Conservation (phyloP, 2,888 invertebrate genomes). For the Agrochola macilenta region DNA sequence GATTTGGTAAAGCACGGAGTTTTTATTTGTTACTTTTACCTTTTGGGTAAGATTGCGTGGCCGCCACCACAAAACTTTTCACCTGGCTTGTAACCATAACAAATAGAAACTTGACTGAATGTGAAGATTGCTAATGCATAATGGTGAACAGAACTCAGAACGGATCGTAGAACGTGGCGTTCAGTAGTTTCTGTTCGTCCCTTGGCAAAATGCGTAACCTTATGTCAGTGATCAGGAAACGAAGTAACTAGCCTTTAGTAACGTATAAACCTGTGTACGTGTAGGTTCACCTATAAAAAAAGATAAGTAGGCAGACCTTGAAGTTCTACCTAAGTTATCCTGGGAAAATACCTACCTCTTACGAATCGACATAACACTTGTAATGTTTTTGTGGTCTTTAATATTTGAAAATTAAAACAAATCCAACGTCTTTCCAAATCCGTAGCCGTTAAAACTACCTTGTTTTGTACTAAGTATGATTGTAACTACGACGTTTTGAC, state of each 20-base stretch:
- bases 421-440: not conserved
- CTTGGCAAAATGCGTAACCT: not conserved
- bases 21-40: constrained; percentile 74
- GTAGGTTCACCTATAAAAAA: not conserved
- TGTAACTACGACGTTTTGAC: not conserved
- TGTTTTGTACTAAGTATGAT: not conserved
- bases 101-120: constrained; percentile 43
- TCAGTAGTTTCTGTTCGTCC: constrained; percentile 1
- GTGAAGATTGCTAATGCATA: not conserved
- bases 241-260: not conserved
- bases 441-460: not conserved
- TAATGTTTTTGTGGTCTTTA: not conserved
- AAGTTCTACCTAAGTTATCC: not conserved
- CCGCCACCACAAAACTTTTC: constrained; percentile 87
- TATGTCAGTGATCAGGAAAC: not conserved
- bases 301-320: constrained; percentile 5
- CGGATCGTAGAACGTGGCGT: not conserved
- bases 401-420: not conserved
- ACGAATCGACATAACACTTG: not conserved
- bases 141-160: not conserved
- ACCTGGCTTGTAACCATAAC: constrained; percentile 71
- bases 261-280: not conserved
- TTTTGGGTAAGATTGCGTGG: constrained; percentile 78
- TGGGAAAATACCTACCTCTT: not conserved
- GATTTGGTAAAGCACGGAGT: constrained; percentile 1